Conservation (phyloP, 1,140 invertebrate genomes). For the Temnothorax longispinosus region DNA sequence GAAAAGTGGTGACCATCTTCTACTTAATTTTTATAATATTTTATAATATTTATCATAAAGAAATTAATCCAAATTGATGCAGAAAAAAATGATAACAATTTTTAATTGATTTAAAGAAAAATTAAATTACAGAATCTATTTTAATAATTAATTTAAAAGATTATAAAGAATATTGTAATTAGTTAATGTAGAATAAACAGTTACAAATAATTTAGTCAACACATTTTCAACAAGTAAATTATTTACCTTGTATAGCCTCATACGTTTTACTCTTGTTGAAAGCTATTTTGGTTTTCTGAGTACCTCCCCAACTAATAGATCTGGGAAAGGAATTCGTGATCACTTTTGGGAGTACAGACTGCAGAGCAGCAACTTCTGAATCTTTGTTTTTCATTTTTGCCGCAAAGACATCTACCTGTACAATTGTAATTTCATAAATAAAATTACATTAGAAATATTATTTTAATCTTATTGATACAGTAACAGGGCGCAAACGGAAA, state of each 20-base stretch:
- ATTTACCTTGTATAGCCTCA: neutral
- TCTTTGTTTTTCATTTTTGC: neutral
- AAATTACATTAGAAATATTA: neutral
- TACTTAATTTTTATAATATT: too few species aligned
- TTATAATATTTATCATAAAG: too few species aligned
- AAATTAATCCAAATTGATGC: too few species aligned
- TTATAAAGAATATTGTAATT: too few species aligned
- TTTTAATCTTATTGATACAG: neutral
- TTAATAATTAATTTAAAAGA: too few species aligned
- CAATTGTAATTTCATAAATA: neutral
- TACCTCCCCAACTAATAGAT: slow-evolving; percentile 17
- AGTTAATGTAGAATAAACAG: too few species aligned
- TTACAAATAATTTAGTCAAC: too few species aligned
- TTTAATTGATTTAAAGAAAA: too few species aligned
- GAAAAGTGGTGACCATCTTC: too few species aligned
- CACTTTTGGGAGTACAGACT: slow-evolving; percentile 1
- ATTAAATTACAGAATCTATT: too few species aligned
- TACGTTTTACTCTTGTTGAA: slow-evolving; percentile 24
- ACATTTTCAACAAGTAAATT: too few species aligned
- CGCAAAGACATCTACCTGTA: neutral
- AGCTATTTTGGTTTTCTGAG: slow-evolving; percentile 9
- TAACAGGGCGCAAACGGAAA: neutral
- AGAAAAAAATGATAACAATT: too few species aligned
- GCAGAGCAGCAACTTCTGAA: slow-evolving; percentile 6
- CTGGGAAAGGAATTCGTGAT: slow-evolving; percentile 13